Percentiles rank a stretch among this genome's conserved stretches.
Conservation (phyloP, 1,140 invertebrate genomes). For the Bicyclus anynana region DNA sequence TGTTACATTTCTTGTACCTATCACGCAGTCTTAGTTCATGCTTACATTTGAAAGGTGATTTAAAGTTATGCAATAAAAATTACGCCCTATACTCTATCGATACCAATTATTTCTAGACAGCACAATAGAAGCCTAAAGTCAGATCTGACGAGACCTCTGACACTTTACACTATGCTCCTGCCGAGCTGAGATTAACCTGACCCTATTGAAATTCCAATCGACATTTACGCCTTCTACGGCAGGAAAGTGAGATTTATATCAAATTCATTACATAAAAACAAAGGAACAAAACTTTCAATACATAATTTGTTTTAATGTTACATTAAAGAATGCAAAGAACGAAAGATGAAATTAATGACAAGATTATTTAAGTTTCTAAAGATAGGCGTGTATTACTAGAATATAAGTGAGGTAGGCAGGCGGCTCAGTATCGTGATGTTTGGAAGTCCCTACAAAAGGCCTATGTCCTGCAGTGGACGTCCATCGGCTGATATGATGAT, state of each 20-base stretch:
- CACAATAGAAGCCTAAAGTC: constrained; percentile 4
- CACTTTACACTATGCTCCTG: too few species aligned
- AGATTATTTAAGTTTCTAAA: too few species aligned
- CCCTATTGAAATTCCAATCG: constrained; percentile 7
- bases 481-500: too few species aligned
- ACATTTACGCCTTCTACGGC: neutral
- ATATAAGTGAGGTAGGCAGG: too few species aligned
- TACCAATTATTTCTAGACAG: constrained; percentile 4
- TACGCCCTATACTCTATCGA: neutral
- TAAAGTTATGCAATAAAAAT: constrained; percentile 5
- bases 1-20: too few species aligned
- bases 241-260: neutral
- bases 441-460: too few species aligned
- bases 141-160: constrained; percentile 8
- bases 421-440: too few species aligned
- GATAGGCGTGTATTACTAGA: too few species aligned
- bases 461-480: too few species aligned
- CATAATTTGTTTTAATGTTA: neutral
- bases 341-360: too few species aligned
- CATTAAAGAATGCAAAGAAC: too few species aligned
- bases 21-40: too few species aligned
- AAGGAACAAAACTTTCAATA: neutral
- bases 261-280: neutral
- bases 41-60: neutral
- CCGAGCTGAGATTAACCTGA: neutral